Conservation (phyloP, 1,140 invertebrate genomes). For the Bombus difficillimus region DNA sequence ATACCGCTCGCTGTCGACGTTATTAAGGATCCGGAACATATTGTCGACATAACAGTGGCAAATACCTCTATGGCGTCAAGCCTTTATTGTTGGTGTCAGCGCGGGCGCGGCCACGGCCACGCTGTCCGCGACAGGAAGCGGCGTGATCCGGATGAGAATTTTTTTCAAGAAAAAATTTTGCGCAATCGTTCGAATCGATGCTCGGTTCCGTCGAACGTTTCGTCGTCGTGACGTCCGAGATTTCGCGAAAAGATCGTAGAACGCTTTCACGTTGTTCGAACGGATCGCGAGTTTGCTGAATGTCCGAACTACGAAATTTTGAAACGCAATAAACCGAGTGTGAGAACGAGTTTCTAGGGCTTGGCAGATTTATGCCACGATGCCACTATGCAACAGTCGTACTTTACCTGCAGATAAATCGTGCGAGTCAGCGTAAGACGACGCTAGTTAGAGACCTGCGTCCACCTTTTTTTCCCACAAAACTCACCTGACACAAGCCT, state of each 20-base stretch:
- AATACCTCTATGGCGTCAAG: constrained; percentile 71
- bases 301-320: not conserved
- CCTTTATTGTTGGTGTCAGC: constrained; percentile 64
- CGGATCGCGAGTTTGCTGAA: too few relatives aligned
- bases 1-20: constrained; percentile 79
- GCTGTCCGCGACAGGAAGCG: constrained; percentile 40
- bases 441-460: constrained; percentile 70
- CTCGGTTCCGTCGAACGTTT: not conserved
- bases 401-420: constrained; percentile 76
- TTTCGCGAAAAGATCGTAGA: too few relatives aligned
- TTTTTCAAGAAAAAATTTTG: not conserved
- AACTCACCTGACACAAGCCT: constrained; percentile 79
- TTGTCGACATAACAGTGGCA: constrained; percentile 75
- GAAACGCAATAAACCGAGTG: constrained; percentile 44
- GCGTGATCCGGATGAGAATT: constrained; percentile 13
- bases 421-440: constrained; percentile 75
- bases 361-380: constrained; percentile 49
- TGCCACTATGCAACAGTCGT: constrained; percentile 53
- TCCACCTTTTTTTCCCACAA: constrained; percentile 79
- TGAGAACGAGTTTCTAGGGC: constrained; percentile 59
- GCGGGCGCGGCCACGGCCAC: not conserved
- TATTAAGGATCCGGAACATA: constrained; percentile 79
- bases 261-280: too few relatives aligned
- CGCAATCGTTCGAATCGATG: not conserved
- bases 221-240: not conserved